Base-by-base conservation (phyloP, 2,113 vertebrate species). In the Oriolus oriolus region DNA sequence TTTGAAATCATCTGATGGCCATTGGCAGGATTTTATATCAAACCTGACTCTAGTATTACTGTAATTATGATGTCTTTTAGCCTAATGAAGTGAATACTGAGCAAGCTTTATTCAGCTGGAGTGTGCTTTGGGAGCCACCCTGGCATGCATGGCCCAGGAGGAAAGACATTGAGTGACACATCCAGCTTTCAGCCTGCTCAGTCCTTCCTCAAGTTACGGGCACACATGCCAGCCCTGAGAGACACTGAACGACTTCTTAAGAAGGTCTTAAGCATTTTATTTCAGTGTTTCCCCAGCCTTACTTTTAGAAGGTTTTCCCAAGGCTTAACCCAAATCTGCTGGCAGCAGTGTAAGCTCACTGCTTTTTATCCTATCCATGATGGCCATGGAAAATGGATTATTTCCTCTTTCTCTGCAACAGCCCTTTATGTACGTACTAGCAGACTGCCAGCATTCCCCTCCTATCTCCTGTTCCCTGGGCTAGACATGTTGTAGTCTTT, bases 371-470 rank as follows among this genome's bases (percentile, higher is more conserved):
- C 64, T 70, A 35, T 23, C 39, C 64, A 63, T 0, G 11, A 59
- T n/a, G 60, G 64, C 35, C 56, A 78, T 89, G 64, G 54, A 87
- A 93, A 96, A 93, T 50, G 16, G 73, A 87, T 87, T 95, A 91
- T 87, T 77, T 61, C 19, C 35, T 84, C 59, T 35, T 83, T 7
- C 52, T 91, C 68, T 78, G 54, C 84, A 82, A 31, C 16, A 73
- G 45, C 13, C 18, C 63, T 68, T 93, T 66, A 42, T 7, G 45
- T 47, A 37, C 3, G 3, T 16, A 4, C 22, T 44, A 86, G 47
- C 68, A 78, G 45, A 41, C 45, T 87, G 64, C 6, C 86, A 85
- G 31, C 49, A 76, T 27, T 15, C n/a, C 41, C 15, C 31, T 74
- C 35, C 8, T 39, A 33, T 28, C 54, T 76, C 33, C 54, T 5